Evolutionary conservation across 2,797 vertebrate genomes (phyloP).

Genomic region (Enteromius thamalakanensis): DNA sequence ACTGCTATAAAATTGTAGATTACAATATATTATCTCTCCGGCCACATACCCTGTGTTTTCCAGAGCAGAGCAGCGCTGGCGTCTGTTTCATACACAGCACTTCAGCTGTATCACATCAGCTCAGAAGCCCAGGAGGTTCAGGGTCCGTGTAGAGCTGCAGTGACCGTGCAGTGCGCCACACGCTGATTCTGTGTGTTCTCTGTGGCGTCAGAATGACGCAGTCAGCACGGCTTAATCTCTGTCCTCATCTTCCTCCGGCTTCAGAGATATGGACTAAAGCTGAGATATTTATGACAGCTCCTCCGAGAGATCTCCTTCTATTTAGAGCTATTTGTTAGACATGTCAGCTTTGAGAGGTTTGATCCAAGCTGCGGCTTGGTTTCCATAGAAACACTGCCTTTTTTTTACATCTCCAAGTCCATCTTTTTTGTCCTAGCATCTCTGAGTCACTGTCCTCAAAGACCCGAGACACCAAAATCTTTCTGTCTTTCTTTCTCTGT

Average conservation of each 20-base stretch:
- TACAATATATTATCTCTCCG: neutral
- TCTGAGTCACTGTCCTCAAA: conserved; percentile 55
- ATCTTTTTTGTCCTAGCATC: conserved; percentile 32
- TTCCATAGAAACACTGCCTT: conserved; percentile 61
- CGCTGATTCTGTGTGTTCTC: conserved; percentile 23
- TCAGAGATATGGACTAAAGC: conserved; percentile 30
- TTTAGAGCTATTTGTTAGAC: conserved; percentile 60
- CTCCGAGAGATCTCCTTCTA: conserved; percentile 54
- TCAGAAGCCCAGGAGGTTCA: neutral
- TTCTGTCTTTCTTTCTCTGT: conserved; percentile 21
- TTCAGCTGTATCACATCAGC: neutral
- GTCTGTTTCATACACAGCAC: neutral
- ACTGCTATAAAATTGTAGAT: neutral
- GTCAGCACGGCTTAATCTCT: conserved; percentile 37
- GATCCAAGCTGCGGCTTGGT: conserved; percentile 46
- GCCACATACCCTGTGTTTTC: neutral
- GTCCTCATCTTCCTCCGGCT: conserved; percentile 40
- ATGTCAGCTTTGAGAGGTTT: conserved; percentile 55
- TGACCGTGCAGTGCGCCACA: neutral
- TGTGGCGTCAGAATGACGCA: conserved; percentile 50
- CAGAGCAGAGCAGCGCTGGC: conserved; percentile 20
- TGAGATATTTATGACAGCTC: conserved; percentile 54
- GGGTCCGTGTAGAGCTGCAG: neutral
- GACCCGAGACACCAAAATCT: conserved; percentile 33
- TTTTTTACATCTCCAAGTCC: conserved; percentile 38